Conservation (phyloP, 2,888 invertebrate species). For the Nemoura dubitans region DNA sequence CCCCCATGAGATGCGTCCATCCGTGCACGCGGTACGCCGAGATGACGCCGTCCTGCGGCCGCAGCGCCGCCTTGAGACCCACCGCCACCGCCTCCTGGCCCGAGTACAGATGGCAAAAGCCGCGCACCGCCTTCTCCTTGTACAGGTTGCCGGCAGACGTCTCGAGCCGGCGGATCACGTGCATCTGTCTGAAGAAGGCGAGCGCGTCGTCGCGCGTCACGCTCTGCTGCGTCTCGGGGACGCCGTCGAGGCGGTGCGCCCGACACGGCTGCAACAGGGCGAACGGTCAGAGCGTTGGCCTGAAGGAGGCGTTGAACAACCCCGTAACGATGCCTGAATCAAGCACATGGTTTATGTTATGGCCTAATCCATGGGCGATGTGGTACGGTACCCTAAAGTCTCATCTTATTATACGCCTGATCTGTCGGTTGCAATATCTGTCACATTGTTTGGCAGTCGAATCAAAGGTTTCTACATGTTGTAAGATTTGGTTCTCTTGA, state of each 20-base stretch:
- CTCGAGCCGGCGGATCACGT: conserved; percentile 90
- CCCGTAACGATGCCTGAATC: too few species aligned
- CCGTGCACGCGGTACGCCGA: conserved; percentile 98
- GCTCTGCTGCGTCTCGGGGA: conserved; percentile 78
- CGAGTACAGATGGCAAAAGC: conserved; percentile 98
- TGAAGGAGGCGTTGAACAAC: too few species aligned
- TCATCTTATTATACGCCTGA: too few species aligned
- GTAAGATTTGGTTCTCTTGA: too few species aligned
- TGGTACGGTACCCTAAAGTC: too few species aligned
- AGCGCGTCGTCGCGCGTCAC: conserved; percentile 87
- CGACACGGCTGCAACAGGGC: conserved; percentile 78
- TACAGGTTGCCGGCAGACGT: conserved; percentile 94
- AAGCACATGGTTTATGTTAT: too few species aligned
- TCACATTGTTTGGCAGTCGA: too few species aligned
- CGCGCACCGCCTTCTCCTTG: conserved; percentile 95
- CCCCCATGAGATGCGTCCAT: conserved; percentile 95
- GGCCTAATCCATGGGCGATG: too few species aligned
- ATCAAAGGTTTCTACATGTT: too few species aligned
- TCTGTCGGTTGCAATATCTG: too few species aligned
- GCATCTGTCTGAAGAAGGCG: conserved; percentile 80
- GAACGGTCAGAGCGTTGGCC: background rate
- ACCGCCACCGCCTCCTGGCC: conserved; percentile 89
- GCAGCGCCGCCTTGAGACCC: conserved; percentile 90
- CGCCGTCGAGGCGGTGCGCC: conserved; percentile 87
- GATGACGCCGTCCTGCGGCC: conserved; percentile 87